Base-by-base conservation (phyloP, 2,888 invertebrate species). In the Noctuana brunneofusca region DNA sequence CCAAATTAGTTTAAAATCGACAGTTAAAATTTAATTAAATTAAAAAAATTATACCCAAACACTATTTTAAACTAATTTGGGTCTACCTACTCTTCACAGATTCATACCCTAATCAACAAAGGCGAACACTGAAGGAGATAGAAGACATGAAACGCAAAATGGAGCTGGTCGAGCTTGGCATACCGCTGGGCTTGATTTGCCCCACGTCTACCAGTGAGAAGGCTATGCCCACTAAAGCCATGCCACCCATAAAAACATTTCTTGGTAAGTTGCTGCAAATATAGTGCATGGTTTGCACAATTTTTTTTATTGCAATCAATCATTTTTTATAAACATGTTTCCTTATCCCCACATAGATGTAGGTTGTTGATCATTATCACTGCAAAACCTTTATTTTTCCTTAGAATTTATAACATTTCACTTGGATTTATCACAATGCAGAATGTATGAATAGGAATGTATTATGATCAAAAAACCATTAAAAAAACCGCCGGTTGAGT, bases 141-240 rank as follows among this genome's bases (percentile, higher is more conserved):
- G 90, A 91, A 66, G 88, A 87, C 2, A 90, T 92, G 89, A 91
- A 91, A 53, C 80, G 89, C 1, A 89, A 90, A 65, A 87, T 89
- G 88, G 92, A 91, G 64, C 70, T 92, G 14, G 86, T 88, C 0
- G 91, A 92, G 5, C 72, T 92, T 0, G 92, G 92, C 0, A 90
- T 92, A 55, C 92, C 92, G 0, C 73, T 92, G 0, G 91, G 91
- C 0, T 78, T 92, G 3, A 88, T 92, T n/a, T 87, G 89, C 48
- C 89, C 90, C 0, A 77, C 78, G 0, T 71, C 84, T 0, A 73
- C 77, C 14, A 86, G 78, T 41, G 86, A 86, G 9, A 87, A 86
- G 62, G 89, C 87, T 0, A 90, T 91, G 92, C 91, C 91, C 0
- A 90, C 90, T 0, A 91, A 90, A 64, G 90, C 90, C 14, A 90